Evolutionary conservation across 2,888 invertebrate genomes (phyloP).

Genomic region (Stegophylla sp.): DNA sequence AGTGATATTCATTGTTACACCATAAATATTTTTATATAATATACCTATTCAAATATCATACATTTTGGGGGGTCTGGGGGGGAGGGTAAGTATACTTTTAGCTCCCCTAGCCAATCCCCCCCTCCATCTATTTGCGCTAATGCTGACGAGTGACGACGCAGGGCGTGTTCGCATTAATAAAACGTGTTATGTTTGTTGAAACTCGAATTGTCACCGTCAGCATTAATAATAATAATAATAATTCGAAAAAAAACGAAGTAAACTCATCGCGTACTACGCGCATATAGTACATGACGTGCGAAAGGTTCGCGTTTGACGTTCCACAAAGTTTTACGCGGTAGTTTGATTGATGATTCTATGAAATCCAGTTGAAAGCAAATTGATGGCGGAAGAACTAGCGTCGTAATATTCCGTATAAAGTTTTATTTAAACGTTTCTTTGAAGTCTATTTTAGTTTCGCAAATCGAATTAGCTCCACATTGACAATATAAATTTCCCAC

Average conservation of each 20-base stretch:
- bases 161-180: background rate
- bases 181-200: background rate
- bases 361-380: constrained; percentile 37
- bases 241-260: constrained; percentile 14
- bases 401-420: background rate
- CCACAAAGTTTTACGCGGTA: background rate
- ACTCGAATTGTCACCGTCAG: background rate
- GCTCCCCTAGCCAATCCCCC: too few species aligned
- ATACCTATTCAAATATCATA: too few species aligned
- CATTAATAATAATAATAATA: too few species aligned
- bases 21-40: too few species aligned
- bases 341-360: constrained; percentile 37
- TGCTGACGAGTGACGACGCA: too few species aligned
- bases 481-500: too few species aligned
- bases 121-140: too few species aligned
- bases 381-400: background rate
- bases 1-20: too few species aligned
- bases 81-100: too few species aligned
- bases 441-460: constrained; percentile 28
- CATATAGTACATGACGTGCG: background rate
- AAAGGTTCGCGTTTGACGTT: background rate
- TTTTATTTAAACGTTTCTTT: constrained; percentile 27
- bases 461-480: background rate
- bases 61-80: too few species aligned
- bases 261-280: background rate